phyloP scores from a whole-genome alignment of 1,140 invertebrate genomes.

The Drosophila burlai region DNA sequence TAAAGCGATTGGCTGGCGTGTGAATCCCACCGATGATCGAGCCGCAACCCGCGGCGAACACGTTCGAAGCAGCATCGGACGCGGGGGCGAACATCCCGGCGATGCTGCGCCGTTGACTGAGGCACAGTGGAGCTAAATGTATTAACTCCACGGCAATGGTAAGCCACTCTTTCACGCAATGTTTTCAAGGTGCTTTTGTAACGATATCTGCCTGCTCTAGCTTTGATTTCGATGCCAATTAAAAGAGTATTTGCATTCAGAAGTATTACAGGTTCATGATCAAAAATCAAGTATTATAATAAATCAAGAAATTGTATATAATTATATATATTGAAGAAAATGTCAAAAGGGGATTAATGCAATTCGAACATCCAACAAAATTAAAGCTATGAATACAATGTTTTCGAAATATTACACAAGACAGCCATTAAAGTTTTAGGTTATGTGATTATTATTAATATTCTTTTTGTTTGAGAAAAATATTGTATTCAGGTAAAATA shows the following conservation, averaged over 20 bases:
- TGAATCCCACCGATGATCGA: constrained; percentile 31
- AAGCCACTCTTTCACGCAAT: not conserved
- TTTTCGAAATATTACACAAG: no score
- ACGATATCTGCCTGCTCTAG: no score
- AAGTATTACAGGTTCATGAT: not conserved
- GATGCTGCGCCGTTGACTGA: constrained; percentile 57
- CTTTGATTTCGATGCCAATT: not conserved
- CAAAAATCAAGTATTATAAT: no score
- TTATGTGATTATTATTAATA: no score
- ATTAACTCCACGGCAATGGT: not conserved
- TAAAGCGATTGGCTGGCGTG: constrained; percentile 62
- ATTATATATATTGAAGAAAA: no score
- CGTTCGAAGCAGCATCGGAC: constrained; percentile 65
- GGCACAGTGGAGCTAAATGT: constrained; percentile 18
- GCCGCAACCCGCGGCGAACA: constrained; percentile 42
- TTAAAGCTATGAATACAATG: no score
- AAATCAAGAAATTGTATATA: no score
- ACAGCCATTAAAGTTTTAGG: no score
- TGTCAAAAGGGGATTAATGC: no score
- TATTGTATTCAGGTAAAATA: no score
- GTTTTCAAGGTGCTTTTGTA: not conserved
- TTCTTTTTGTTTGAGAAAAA: no score
- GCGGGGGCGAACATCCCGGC: constrained; percentile 18
- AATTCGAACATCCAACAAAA: no score
- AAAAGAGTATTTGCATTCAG: not conserved